A percentile compares a stretch with the other conserved stretches of the same genome.
phyloP scores from a whole-genome alignment of 2,797 vertebrate genomes.

The Acipenser oxyrinchus region DNA sequence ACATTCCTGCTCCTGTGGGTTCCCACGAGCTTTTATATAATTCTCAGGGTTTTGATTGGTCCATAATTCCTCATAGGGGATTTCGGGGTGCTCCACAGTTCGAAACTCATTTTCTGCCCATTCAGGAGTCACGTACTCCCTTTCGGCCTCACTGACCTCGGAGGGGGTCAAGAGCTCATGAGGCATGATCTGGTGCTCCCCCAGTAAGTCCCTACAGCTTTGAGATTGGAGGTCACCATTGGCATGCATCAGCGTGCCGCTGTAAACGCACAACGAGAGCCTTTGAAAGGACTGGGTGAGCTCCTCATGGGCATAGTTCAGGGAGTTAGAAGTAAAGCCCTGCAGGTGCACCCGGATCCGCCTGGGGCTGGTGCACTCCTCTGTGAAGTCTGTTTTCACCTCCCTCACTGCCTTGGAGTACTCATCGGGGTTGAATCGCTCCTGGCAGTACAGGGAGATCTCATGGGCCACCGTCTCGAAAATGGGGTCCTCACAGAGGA shows the following conservation, averaged over 20 bases:
- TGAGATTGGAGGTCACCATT: slow-evolving; percentile 42
- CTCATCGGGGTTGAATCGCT: slow-evolving; percentile 82
- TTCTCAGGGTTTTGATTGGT: slow-evolving; percentile 59
- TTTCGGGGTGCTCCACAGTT: slow-evolving; percentile 64
- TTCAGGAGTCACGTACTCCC: slow-evolving; percentile 84
- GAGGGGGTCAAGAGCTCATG: slow-evolving; percentile 28
- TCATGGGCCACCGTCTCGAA: slow-evolving; percentile 77
- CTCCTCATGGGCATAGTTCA: slow-evolving; percentile 48
- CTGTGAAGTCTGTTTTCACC: slow-evolving; percentile 75
- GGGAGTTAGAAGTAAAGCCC: slow-evolving; percentile 29
- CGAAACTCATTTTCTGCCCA: slow-evolving; percentile 74
- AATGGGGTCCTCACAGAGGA: slow-evolving; percentile 61
- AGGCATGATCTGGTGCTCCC: slow-evolving; percentile 35
- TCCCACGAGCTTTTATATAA: slow-evolving; percentile 31
- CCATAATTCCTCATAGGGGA: slow-evolving; percentile 96
- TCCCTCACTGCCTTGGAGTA: slow-evolving; percentile 89
- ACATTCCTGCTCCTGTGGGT: slow-evolving; percentile 39
- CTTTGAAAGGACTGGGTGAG: slow-evolving; percentile 66
- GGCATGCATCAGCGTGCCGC: slow-evolving; percentile 30
- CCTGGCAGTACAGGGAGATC: slow-evolving; percentile 70
- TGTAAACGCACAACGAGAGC: slow-evolving; percentile 66
- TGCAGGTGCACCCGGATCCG: slow-evolving; percentile 71
- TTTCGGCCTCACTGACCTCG: slow-evolving; percentile 60
- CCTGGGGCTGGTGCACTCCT: slow-evolving; percentile 80
- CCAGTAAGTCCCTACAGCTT: slow-evolving; percentile 59